A percentile compares a stretch with the other conserved stretches of the same genome.
These are phyloP conservation scores for Tinamus guttatus DNA, from an alignment of 2,113 vertebrate genomes.

Conservation along the genomic window DNA sequence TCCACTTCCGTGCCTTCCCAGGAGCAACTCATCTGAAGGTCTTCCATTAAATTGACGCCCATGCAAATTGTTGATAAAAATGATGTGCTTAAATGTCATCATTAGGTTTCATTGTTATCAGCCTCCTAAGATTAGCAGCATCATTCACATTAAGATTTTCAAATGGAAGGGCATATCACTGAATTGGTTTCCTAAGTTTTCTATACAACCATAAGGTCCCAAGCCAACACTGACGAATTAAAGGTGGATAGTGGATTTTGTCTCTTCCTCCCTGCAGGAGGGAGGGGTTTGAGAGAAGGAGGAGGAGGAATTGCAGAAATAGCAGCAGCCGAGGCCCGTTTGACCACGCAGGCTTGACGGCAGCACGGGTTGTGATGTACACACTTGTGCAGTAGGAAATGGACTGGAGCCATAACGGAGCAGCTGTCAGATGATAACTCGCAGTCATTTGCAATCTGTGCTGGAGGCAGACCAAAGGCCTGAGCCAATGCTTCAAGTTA, in stretches of 20 bases:
- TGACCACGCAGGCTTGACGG: not conserved
- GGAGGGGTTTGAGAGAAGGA: not conserved
- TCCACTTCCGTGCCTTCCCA: not conserved
- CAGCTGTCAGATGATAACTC: slow-evolving; percentile 68
- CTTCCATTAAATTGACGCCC: not conserved
- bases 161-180: not conserved
- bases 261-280: not conserved
- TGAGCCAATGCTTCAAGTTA: slow-evolving; percentile 24
- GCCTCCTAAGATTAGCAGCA: not conserved
- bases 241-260: not conserved
- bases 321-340: not conserved
- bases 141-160: not conserved
- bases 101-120: not conserved
- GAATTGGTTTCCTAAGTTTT: not conserved
- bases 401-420: slow-evolving; percentile 45
- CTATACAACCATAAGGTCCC: accelerated
- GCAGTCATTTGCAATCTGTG: slow-evolving; percentile 64
- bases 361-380: not conserved
- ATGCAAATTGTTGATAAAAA: not conserved
- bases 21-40: not conserved
- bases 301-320: not conserved
- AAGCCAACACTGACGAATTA: not conserved
- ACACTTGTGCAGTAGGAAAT: slow-evolving; percentile 46
- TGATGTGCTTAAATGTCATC: not conserved
- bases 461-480: slow-evolving; percentile 63